Conservation (phyloP, 2,113 vertebrate genomes). For the Actinemys pallida region DNA sequence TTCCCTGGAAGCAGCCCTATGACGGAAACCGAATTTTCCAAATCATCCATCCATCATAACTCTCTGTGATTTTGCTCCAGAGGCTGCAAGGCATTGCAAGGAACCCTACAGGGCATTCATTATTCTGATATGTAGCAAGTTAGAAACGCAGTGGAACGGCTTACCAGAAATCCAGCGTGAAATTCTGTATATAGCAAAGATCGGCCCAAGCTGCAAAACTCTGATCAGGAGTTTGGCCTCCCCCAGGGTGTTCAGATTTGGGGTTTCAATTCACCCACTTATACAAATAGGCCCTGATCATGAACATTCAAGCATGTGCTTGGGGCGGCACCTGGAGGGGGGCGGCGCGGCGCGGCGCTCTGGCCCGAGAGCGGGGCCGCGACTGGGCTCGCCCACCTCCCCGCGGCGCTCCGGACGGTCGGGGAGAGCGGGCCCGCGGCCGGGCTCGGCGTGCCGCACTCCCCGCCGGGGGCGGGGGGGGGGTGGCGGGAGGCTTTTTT, state of each 20-base stretch:
- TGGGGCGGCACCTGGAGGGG: no score
- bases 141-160: neutral
- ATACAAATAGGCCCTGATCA: fast-evolving
- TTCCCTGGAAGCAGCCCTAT: neutral
- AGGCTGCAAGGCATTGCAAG: neutral
- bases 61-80: neutral
- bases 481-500: no score
- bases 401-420: no score
- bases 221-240: fast-evolving
- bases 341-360: no score
- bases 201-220: fast-evolving
- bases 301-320: neutral
- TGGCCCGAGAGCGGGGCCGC: no score
- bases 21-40: neutral
- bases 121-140: neutral
- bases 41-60: neutral
- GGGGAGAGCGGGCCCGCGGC: no score
- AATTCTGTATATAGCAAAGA: fast-evolving
- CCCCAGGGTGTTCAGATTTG: neutral
- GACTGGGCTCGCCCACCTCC: no score
- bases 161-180: neutral
- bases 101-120: neutral
- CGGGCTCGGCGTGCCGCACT: no score
- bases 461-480: no score
- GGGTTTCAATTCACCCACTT: neutral